A percentile compares a stretch with the other conserved stretches of the same genome.
These are phyloP conservation scores for Astreopora myriophthalma DNA, from an alignment of 64 coral and sea anemone species.

Conservation along the genomic window DNA sequence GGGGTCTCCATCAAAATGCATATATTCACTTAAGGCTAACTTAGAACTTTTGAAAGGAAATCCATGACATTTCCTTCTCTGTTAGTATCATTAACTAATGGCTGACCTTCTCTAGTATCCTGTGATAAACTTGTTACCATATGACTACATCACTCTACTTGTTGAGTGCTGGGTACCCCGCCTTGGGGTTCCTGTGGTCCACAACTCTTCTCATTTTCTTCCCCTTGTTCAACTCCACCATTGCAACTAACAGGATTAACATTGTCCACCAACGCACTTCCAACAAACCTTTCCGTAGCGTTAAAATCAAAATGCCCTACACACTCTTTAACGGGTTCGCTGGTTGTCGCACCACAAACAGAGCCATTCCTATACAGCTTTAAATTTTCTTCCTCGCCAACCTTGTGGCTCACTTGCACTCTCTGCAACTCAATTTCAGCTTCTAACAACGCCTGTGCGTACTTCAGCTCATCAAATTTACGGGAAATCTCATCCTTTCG, in stretches of 20 bases:
- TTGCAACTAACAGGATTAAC: too few species aligned
- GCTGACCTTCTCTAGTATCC: background rate
- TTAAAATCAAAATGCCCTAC: too few species aligned
- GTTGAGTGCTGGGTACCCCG: too few species aligned
- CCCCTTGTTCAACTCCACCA: too few species aligned
- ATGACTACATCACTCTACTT: too few species aligned
- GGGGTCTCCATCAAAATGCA: conserved; percentile 65
- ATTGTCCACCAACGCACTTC: too few species aligned
- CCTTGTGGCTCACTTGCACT: conserved; percentile 6
- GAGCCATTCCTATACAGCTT: background rate
- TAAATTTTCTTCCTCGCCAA: background rate
- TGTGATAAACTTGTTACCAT: too few species aligned
- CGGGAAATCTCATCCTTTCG: conserved; percentile 25
- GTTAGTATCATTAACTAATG: background rate
- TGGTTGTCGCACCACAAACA: too few species aligned
- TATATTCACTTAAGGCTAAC: conserved; percentile 47
- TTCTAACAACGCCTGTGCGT: conserved; percentile 25
- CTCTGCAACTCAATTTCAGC: conserved; percentile 6
- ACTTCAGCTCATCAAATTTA: background rate
- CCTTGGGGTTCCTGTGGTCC: too few species aligned
- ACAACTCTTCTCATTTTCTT: too few species aligned
- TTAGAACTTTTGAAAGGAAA: conserved; percentile 30
- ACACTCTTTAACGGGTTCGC: too few species aligned
- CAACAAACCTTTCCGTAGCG: too few species aligned
- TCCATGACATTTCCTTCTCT: conserved; percentile 28